Conservation (phyloP, 1,140 invertebrate genomes). For the Luehdorfia chinensis region DNA sequence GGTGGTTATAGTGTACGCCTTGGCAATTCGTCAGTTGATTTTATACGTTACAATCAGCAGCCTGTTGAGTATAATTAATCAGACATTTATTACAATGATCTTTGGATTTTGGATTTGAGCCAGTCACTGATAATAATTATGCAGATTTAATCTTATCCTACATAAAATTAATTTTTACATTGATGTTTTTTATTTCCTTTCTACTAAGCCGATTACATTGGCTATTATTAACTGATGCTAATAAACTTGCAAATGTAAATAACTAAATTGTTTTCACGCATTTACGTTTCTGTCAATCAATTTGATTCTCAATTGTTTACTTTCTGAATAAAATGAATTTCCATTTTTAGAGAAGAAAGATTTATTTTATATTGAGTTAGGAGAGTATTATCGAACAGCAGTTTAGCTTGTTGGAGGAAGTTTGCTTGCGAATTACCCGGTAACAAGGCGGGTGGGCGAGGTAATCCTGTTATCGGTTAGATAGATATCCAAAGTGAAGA, state of each 20-base stretch:
- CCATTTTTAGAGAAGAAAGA: no score
- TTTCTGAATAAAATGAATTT: no score
- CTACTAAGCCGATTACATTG: no score
- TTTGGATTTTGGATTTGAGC: neutral
- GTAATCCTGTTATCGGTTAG: conserved; percentile 67
- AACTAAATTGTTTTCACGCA: no score
- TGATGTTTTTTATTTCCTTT: neutral
- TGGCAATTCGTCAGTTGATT: neutral
- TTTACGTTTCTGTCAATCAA: no score
- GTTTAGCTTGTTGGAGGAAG: conserved; percentile 46
- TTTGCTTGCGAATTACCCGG: conserved; percentile 61
- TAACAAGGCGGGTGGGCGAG: conserved; percentile 53
- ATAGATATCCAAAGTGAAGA: conserved; percentile 49
- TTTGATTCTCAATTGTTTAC: no score
- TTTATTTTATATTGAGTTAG: conserved; percentile 35
- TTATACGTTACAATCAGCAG: neutral
- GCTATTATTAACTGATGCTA: no score
- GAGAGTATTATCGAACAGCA: conserved; percentile 45
- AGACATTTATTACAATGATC: conserved; percentile 9
- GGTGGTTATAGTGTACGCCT: no score
- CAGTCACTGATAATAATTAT: neutral
- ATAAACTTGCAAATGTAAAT: no score
- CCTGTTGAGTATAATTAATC: conserved; percentile 8
- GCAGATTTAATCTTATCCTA: neutral
- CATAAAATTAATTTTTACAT: neutral